Base-by-base conservation (phyloP, 2,888 invertebrate genomes). In the Ormyrus labotus region DNA sequence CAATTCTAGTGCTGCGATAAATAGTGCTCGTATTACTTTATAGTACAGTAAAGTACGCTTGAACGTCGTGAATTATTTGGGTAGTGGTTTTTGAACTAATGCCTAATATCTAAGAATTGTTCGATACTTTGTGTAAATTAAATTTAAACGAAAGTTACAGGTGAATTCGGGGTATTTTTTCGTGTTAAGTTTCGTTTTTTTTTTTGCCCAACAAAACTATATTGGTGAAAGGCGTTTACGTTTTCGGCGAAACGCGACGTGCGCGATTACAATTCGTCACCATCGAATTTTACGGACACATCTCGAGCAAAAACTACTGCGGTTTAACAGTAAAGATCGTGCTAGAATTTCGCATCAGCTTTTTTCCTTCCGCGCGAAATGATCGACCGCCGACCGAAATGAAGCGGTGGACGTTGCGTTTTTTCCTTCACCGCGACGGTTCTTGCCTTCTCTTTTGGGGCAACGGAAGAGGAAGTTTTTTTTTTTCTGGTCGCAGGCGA, bases 1-100 rank as follows among this genome's bases (percentile, higher is more conserved):
- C 70, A 88, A 83, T 74, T 87, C 83, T 78, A 86, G 87, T 67
- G 86, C 89, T 90, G 85, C 11, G 89, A 84, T 78, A 51, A 81
- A 81, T 69, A 78, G 4, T 34, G 34, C 2, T 34, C 34, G 0
- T 34, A 34, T 34, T 34, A 34, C 34, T 34, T 34, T 34, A 4
- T 34, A 0, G 34, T 34, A 34, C 34, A 34, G 34, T 34, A 34
- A 34, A 34, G 34, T 34, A 34, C 2, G 34, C 34, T 34, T 4
- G 34, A 34, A 34, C 3, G 3, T 34, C 34, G 34, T 34, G 34
- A 34, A 34, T 34, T 34, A 34, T 34, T 34, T 34, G 34, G 4
- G 34, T 34, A 4, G 34, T 34, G 34, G 3, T 34, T 34, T 34
- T 34, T 34, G 34, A 34, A 34, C 34, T 34, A 34, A 34, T 0